Evolutionary conservation across 1,140 invertebrate genomes (phyloP), one percentile per base, ranked within the genome.

Genomic region (Zaprionus capensis): DNA sequence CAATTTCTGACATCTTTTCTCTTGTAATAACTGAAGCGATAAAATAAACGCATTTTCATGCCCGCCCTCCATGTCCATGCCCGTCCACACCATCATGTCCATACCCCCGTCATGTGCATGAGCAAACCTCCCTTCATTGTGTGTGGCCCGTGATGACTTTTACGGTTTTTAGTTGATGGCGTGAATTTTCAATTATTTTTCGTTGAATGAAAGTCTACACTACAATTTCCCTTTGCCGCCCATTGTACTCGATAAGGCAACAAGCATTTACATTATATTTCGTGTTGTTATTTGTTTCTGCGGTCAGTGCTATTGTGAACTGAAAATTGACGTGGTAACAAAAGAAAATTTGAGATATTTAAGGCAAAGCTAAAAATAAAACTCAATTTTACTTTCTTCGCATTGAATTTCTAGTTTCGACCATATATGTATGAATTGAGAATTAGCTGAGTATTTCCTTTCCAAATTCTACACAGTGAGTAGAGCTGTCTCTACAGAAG

Each of bases 1-100:
- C 80, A 86, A 86, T 86, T 87, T 87, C 80, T 49, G 66, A 82
- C 83, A 87, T 56, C 36, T 76, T 81, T 86, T 72, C 79, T 71
- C 78, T 80, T 82, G 80, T 85, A 85, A 80, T 74, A 61, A 59
- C 12, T 46, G 17, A 73, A 28, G 56, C 65, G 46, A 74, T 74
- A 38, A 34, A 58, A 55, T 62, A 70, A 76, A 67, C 67, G 41
- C 72, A 79, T 67, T 86, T 82, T 78, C 72, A 66, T 46, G 15
- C 51, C 28, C 5, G 38, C 44, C 38, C 41, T 67, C 31, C 31
- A 34, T 34, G 9, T 34, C 2, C 31, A 34, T 34, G 31, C 31
- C 26, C 6, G 26, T 28, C 1, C 26, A 26, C 24, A 26, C 26
- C 22, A 22, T 22, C 22, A 22, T 22, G 22, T 22, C 22, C 22